A percentile compares a stretch with the other conserved stretches of the same genome.
Evolutionary conservation across 2,888 invertebrate genomes (phyloP).

Genomic region (Nephrotoma flavescens): DNA sequence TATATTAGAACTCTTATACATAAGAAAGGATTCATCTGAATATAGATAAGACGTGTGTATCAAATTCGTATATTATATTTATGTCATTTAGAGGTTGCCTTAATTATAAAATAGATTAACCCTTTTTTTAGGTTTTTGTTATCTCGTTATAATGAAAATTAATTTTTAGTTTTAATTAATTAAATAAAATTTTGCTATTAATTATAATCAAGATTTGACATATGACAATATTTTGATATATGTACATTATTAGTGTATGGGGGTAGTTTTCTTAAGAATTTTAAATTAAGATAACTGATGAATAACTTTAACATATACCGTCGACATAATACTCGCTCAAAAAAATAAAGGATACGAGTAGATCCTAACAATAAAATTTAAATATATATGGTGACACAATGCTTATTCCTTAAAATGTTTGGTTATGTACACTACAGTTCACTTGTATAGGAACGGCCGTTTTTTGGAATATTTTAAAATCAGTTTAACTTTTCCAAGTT

Average conservation of each 20-base stretch:
- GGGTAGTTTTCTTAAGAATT: background rate
- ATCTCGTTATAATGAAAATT: background rate
- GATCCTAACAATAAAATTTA: background rate
- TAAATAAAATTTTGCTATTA: background rate
- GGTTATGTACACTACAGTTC: too few relatives aligned
- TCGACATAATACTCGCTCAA: background rate
- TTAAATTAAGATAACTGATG: background rate
- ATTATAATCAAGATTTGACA: background rate
- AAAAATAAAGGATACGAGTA: background rate
- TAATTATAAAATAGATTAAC: background rate
- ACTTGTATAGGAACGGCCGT: too few relatives aligned
- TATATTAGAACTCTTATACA: background rate
- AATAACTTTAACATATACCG: background rate
- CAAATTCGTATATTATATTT: background rate
- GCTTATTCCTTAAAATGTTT: too few relatives aligned
- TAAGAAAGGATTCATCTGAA: background rate
- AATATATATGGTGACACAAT: background rate
- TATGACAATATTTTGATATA: background rate
- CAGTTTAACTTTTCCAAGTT: too few relatives aligned
- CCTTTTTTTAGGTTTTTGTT: background rate
- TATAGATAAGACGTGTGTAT: background rate
- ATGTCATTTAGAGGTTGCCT: background rate
- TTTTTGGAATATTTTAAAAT: too few relatives aligned
- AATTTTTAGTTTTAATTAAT: background rate
- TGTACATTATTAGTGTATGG: background rate